A percentile compares a stretch with the other conserved stretches of the same genome.
Conservation (phyloP, 2,113 vertebrate genomes). For the Gallinago media region DNA sequence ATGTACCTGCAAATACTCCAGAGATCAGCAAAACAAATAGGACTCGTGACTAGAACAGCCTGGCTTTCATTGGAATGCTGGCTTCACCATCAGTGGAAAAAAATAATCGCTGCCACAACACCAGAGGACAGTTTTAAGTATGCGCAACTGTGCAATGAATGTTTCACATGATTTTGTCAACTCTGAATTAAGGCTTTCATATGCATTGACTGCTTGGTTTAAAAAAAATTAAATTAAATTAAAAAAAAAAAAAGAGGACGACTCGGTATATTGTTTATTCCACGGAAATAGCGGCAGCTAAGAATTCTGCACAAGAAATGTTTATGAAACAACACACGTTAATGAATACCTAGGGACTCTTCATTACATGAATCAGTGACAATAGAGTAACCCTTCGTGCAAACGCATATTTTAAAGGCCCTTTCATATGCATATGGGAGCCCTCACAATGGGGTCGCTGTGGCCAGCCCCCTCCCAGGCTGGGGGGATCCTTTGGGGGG, state of each 20-base stretch:
- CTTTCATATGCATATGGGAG: constrained; percentile 11
- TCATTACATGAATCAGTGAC: background rate
- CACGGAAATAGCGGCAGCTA: accelerated
- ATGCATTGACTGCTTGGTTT: background rate
- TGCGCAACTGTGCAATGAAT: accelerated
- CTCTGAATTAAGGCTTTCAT: background rate
- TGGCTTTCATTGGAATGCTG: background rate
- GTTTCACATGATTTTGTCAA: background rate
- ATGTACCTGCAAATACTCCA: background rate
- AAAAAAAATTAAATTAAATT: background rate
- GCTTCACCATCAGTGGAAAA: background rate
- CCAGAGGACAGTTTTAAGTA: background rate
- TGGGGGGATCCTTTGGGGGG: background rate
- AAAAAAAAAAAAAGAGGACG: background rate
- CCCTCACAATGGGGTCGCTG: background rate
- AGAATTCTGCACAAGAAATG: background rate
- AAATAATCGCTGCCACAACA: background rate
- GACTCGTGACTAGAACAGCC: background rate
- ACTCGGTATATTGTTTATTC: background rate
- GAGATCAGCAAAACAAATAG: background rate
- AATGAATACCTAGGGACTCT: constrained; percentile 10
- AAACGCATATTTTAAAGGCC: background rate
- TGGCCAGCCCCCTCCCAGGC: background rate
- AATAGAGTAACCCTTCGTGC: background rate
- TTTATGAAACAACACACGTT: background rate